Evolutionary conservation across 1,140 invertebrate genomes (phyloP).

Genomic region (Eupeodes corollae): DNA sequence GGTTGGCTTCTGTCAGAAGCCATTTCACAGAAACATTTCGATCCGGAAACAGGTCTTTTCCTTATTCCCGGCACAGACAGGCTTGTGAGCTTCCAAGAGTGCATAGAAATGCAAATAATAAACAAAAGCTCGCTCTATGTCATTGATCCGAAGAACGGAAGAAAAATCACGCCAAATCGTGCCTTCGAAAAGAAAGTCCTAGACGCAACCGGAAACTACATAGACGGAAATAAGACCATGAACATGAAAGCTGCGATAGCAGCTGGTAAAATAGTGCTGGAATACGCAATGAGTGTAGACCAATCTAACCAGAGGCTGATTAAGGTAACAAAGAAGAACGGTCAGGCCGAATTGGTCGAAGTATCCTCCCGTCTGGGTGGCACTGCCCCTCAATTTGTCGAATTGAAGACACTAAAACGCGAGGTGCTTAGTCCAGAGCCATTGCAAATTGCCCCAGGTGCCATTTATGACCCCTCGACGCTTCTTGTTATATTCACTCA

Average conservation of each 20-base stretch:
- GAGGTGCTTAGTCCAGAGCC: conserved; percentile 48
- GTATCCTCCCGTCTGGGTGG: conserved; percentile 42
- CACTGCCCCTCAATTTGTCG: conserved; percentile 29
- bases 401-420: conserved; percentile 37
- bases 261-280: conserved; percentile 51
- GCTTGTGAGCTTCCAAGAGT: conserved; percentile 76
- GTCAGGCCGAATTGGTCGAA: conserved; percentile 55
- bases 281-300: conserved; percentile 41
- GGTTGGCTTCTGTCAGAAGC: conserved; percentile 71
- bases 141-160: conserved; percentile 57
- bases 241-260: conserved; percentile 72
- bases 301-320: conserved; percentile 43
- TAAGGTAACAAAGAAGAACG: conserved; percentile 49
- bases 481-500: conserved; percentile 60
- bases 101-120: conserved; percentile 72
- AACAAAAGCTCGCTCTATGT: conserved; percentile 68
- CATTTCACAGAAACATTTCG: conserved; percentile 64
- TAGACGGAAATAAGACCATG: conserved; percentile 42
- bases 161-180: conserved; percentile 57
- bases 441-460: conserved; percentile 52
- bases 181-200: conserved; percentile 68
- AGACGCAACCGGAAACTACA: conserved; percentile 65
- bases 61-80: conserved; percentile 78
- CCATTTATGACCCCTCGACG: conserved; percentile 65
- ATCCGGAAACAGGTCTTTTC: conserved; percentile 71